Conservation (phyloP, 2,797 vertebrate species). For the Pseudocheirus occidentalis region DNA sequence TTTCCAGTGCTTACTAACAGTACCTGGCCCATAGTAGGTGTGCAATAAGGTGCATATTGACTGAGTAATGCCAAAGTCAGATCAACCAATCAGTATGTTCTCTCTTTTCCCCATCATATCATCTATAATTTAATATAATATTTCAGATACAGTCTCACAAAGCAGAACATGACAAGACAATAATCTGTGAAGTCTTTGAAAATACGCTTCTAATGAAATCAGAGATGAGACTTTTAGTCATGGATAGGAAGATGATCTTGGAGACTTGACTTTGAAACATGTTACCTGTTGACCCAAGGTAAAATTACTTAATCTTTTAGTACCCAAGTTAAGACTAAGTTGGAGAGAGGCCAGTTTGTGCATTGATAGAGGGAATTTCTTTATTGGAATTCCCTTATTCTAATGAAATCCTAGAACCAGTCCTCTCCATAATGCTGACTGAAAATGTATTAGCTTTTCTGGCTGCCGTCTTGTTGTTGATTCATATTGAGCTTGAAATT, state of each 20-base stretch:
- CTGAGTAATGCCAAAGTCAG: no score
- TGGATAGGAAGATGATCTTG: background rate
- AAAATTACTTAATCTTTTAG: background rate
- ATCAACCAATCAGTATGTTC: no score
- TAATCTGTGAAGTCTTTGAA: background rate
- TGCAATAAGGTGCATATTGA: no score
- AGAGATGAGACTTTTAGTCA: background rate
- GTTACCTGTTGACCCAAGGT: background rate
- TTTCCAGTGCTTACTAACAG: no score
- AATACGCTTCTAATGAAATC: background rate
- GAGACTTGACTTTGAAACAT: background rate
- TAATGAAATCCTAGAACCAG: background rate
- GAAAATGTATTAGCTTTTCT: background rate
- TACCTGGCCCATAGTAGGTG: no score
- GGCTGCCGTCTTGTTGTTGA: background rate
- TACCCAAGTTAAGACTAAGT: background rate
- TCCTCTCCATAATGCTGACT: background rate
- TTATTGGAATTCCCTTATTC: background rate
- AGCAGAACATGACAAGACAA: no score
- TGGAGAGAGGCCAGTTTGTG: background rate
- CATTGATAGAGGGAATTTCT: background rate
- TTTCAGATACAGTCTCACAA: no score
- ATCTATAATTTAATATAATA: no score
- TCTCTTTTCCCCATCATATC: no score
- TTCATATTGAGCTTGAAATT: background rate